Percentiles rank a stretch among this genome's conserved stretches.
Conservation (phyloP, 1,140 invertebrate genomes). For the Brachionus rubens region DNA sequence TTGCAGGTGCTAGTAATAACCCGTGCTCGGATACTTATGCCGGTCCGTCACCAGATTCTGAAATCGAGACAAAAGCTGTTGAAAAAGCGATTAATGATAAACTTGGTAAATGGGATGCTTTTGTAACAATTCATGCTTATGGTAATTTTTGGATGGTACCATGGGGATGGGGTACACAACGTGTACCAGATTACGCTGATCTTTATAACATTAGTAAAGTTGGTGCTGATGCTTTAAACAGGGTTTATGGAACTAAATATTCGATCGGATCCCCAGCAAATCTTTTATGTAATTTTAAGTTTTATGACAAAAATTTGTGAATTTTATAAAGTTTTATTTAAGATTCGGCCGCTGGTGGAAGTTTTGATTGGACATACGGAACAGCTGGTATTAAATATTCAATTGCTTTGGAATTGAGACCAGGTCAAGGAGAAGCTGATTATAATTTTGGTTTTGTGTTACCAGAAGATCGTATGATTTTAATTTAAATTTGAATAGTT, state of each 20-base stretch:
- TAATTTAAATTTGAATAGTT: not conserved
- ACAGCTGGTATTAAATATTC: conserved; percentile 49
- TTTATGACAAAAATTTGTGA: not conserved
- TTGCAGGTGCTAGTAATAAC: conserved; percentile 1
- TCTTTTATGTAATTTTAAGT: not conserved
- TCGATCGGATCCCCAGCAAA: conserved; percentile 25
- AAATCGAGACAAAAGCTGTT: conserved; percentile 23
- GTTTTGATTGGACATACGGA: conserved; percentile 49
- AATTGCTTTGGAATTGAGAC: conserved; percentile 49
- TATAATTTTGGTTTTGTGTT: conserved; percentile 36
- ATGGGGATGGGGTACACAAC: conserved; percentile 2
- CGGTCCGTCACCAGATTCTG: conserved; percentile 13
- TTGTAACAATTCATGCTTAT: conserved; percentile 42
- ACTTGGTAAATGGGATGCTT: not conserved
- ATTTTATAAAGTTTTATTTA: not conserved
- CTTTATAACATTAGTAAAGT: not conserved
- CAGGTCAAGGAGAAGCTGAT: not conserved
- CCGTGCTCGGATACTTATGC: conserved; percentile 37
- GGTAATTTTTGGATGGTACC: conserved; percentile 44
- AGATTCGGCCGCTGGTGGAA: conserved; percentile 47
- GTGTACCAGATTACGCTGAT: conserved; percentile 34
- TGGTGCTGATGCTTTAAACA: conserved; percentile 29
- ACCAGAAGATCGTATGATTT: conserved; percentile 39
- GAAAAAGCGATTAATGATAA: conserved; percentile 20
- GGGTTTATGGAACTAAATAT: conserved; percentile 25